Conservation (phyloP, 2,888 invertebrate genomes). For the Protophormia terraenovae region DNA sequence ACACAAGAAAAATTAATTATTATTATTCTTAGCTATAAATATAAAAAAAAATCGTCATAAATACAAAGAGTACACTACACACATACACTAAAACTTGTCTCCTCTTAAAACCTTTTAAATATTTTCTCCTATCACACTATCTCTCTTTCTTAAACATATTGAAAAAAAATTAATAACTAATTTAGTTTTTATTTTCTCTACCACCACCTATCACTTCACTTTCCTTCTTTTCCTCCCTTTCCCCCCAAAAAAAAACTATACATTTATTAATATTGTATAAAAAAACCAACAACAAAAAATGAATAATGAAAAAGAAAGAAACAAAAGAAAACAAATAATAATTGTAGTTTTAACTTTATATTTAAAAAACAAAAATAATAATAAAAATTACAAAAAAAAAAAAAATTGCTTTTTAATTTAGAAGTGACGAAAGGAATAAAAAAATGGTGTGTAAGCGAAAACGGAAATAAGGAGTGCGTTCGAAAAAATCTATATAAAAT, state of each 20-base stretch:
- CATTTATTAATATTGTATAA: slow-evolving; percentile 67
- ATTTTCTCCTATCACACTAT: background rate
- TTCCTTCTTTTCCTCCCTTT: background rate
- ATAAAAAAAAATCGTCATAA: slow-evolving; percentile 65
- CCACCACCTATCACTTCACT: background rate
- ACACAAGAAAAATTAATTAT: background rate
- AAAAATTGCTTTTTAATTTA: background rate
- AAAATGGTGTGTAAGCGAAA: no score
- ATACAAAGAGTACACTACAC: slow-evolving; percentile 55
- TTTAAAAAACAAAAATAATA: slow-evolving; percentile 66
- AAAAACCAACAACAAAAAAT: slow-evolving; percentile 19
- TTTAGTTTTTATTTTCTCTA: background rate
- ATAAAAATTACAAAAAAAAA: slow-evolving; percentile 66
- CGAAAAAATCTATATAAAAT: no score
- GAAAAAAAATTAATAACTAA: no score
- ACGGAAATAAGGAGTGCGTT: no score
- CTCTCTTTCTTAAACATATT: background rate
- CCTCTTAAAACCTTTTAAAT: background rate
- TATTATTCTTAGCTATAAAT: slow-evolving; percentile 67
- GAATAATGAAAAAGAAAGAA: slow-evolving; percentile 31
- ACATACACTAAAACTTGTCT: slow-evolving; percentile 3
- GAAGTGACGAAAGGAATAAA: no score
- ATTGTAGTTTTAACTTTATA: slow-evolving; percentile 69
- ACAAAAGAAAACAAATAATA: slow-evolving; percentile 59
- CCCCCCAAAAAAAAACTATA: slow-evolving; percentile 22